Percentiles rank a stretch among this genome's conserved stretches.
Conservation (phyloP, 2,113 vertebrate genomes). For the Abramis brama region DNA sequence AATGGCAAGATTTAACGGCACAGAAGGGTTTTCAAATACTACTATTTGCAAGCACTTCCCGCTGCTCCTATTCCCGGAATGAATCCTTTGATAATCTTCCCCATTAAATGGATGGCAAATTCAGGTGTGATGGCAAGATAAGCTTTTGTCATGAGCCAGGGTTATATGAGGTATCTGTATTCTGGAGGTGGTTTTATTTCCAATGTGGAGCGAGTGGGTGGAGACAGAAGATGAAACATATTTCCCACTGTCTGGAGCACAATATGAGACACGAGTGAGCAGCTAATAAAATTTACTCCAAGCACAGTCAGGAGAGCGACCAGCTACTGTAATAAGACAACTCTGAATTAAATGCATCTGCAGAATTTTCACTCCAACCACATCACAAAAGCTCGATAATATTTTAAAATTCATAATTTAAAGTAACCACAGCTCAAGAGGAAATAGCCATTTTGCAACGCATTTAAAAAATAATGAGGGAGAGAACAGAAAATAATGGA, state of each 20-base stretch:
- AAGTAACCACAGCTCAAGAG: not conserved
- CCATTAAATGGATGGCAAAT: constrained; percentile 9
- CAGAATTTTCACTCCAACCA: constrained; percentile 13
- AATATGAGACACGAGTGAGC: constrained; percentile 38
- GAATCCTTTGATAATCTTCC: not conserved
- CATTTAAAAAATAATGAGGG: not conserved
- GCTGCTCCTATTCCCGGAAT: not conserved
- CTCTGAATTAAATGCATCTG: constrained; percentile 21
- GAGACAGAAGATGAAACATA: constrained; percentile 36
- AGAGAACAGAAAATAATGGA: not conserved
- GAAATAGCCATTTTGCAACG: not conserved
- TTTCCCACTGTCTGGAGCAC: constrained; percentile 43
- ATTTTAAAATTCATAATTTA: not conserved
- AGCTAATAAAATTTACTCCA: constrained; percentile 38
- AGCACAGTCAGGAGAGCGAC: constrained; percentile 4
- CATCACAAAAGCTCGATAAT: not conserved
- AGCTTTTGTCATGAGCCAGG: constrained; percentile 4
- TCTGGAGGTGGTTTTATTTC: constrained; percentile 29
- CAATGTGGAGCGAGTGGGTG: constrained; percentile 40
- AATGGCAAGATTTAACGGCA: not conserved
- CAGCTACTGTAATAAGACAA: constrained; percentile 24
- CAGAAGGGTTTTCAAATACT: not conserved
- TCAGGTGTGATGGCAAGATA: constrained; percentile 2
- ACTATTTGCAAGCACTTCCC: not conserved
- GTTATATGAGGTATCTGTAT: constrained; percentile 2